These are phyloP conservation scores for Helostoma temminkii DNA, from an alignment of 2,797 vertebrate species.

Conservation along the genomic window DNA sequence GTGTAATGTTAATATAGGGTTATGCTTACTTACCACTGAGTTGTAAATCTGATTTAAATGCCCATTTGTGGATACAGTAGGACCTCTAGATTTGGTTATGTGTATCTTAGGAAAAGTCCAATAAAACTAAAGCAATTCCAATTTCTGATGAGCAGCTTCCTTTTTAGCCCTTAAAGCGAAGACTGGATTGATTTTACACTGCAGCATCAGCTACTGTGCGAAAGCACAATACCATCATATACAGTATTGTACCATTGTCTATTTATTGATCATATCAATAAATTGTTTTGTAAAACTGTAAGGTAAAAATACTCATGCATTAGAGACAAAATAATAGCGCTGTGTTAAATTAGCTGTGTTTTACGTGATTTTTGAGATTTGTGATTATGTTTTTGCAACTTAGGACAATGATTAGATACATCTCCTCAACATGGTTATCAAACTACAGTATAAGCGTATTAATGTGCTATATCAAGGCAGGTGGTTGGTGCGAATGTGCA, in stretches of 20 bases:
- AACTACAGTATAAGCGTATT: slow-evolving; percentile 7
- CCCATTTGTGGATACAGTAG: neutral
- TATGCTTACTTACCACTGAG: neutral
- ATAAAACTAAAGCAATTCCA: no score
- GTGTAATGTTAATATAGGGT: slow-evolving; percentile 44
- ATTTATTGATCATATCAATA: neutral
- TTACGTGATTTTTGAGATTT: neutral
- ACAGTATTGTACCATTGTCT: neutral
- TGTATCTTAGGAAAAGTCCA: no score
- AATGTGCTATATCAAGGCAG: neutral
- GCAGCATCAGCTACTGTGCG: neutral
- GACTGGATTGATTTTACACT: neutral
- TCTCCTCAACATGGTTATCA: slow-evolving; percentile 23
- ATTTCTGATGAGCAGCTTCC: slow-evolving; percentile 22
- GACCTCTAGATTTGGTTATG: no score
- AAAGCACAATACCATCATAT: neutral
- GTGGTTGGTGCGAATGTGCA: neutral
- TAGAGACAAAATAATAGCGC: neutral
- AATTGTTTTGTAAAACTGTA: neutral
- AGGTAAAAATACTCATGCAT: no score
- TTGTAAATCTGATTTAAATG: slow-evolving; percentile 2
- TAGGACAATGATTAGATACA: slow-evolving; percentile 4
- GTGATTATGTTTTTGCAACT: slow-evolving; percentile 25
- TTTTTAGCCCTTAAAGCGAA: neutral
- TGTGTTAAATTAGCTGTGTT: neutral